These are phyloP conservation scores for Hyphantria cunea DNA, from an alignment of 1,140 invertebrate genomes.

Conservation along the genomic window DNA sequence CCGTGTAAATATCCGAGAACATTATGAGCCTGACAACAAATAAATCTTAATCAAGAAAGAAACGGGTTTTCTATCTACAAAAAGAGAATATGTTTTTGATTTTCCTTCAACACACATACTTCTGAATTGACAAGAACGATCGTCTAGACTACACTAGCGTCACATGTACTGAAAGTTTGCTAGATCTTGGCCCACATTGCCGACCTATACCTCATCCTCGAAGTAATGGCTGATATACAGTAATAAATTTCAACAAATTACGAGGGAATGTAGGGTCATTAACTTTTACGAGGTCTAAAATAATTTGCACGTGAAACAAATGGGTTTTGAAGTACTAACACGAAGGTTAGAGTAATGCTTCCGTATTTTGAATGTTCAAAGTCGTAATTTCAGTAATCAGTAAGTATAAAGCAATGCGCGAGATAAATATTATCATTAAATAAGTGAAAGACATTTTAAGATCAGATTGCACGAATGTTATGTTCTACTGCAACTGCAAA, in stretches of 20 bases:
- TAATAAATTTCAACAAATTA: slow-evolving; percentile 4
- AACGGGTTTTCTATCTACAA: neutral
- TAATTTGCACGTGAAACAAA: slow-evolving; percentile 11
- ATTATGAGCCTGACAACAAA: slow-evolving; percentile 6
- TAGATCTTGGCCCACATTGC: no score
- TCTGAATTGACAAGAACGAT: no score
- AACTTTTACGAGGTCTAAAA: slow-evolving; percentile 11
- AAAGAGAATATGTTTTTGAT: no score
- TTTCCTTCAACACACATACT: no score
- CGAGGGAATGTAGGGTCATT: neutral
- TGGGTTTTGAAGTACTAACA: neutral
- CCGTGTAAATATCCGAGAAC: slow-evolving; percentile 14
- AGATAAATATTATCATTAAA: neutral
- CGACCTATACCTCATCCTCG: no score
- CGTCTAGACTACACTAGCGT: no score
- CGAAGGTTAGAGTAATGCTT: neutral
- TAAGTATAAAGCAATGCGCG: neutral
- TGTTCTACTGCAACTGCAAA: no score
- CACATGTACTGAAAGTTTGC: no score
- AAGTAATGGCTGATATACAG: slow-evolving; percentile 6
- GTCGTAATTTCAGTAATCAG: neutral
- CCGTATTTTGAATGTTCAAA: neutral
- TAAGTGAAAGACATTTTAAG: no score
- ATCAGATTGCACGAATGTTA: no score
- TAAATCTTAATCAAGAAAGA: slow-evolving; percentile 11